These are phyloP conservation scores for Xiphophorus maculatus DNA, from an alignment of 2,113 vertebrate genomes.

Conservation along the genomic window DNA sequence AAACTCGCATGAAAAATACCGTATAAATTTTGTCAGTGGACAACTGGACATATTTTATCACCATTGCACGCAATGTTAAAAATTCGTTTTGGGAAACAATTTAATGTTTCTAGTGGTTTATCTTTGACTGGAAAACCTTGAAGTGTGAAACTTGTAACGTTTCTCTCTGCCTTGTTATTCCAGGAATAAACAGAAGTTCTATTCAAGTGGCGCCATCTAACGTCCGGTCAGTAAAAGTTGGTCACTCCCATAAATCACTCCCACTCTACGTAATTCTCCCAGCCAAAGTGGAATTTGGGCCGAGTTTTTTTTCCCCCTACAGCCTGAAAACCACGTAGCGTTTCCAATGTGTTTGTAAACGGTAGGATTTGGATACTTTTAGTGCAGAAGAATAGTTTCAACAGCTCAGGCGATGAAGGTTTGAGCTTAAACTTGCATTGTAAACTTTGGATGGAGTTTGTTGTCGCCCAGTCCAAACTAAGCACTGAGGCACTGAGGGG, in stretches of 20 bases:
- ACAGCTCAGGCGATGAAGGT: background rate
- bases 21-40: too few relatives aligned
- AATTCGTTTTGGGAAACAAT: background rate
- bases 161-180: background rate
- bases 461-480: slow-evolving; percentile 28
- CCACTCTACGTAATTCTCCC: slow-evolving; percentile 47
- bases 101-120: background rate
- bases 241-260: slow-evolving; percentile 53
- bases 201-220: slow-evolving; percentile 30
- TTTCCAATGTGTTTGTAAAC: slow-evolving; percentile 34
- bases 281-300: slow-evolving; percentile 50
- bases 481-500: slow-evolving; percentile 44
- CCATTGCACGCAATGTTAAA: too few relatives aligned
- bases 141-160: background rate
- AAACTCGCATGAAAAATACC: too few relatives aligned
- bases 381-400: slow-evolving; percentile 1
- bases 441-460: slow-evolving; percentile 50
- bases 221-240: slow-evolving; percentile 32
- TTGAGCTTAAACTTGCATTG: background rate
- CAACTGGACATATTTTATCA: too few relatives aligned
- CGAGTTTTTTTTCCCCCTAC: slow-evolving; percentile 53
- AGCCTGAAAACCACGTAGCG: slow-evolving; percentile 44
- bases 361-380: background rate
- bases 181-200: background rate
- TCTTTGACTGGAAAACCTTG: background rate